These are phyloP conservation scores for Eospalax fontanierii DNA, from an alignment of 2,797 vertebrate genomes.

Conservation along the genomic window DNA sequence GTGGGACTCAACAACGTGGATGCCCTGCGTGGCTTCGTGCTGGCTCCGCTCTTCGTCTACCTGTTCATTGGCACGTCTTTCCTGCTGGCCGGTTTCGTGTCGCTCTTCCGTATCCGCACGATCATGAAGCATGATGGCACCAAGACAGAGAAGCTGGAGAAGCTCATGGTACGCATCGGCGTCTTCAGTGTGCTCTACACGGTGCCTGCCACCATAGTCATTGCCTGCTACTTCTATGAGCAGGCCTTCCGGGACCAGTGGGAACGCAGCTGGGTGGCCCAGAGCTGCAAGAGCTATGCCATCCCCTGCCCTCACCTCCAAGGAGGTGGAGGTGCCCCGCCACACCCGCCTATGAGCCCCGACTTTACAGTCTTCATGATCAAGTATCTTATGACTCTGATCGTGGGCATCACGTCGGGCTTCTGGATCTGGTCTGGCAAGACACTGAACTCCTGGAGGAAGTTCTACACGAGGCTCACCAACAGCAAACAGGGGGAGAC, in stretches of 20 bases:
- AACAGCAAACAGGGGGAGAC: constrained; percentile 97
- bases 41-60: constrained; percentile 97
- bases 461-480: constrained; percentile 97
- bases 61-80: constrained; percentile 98
- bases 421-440: constrained; percentile 99
- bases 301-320: constrained; percentile 94
- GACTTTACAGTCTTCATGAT: constrained; percentile 99
- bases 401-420: constrained; percentile 98
- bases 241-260: constrained; percentile 98
- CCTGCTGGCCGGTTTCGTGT: constrained; percentile 96
- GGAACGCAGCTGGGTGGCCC: constrained; percentile 96
- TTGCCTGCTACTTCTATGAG: constrained; percentile 98
- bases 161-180: constrained; percentile 97
- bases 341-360: constrained; percentile 94
- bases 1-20: constrained; percentile 97
- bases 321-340: constrained; percentile 82
- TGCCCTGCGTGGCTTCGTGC: constrained; percentile 95
- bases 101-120: constrained; percentile 97
- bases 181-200: constrained; percentile 98
- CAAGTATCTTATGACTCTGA: constrained; percentile 98
- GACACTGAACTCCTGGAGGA: constrained; percentile 98
- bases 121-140: constrained; percentile 99
- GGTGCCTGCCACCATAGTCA: constrained; percentile 97
- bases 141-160: constrained; percentile 98
- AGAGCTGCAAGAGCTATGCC: constrained; percentile 96